These are phyloP conservation scores for Ectemnius continuus DNA, from an alignment of 2,888 invertebrate species.

Conservation along the genomic window DNA sequence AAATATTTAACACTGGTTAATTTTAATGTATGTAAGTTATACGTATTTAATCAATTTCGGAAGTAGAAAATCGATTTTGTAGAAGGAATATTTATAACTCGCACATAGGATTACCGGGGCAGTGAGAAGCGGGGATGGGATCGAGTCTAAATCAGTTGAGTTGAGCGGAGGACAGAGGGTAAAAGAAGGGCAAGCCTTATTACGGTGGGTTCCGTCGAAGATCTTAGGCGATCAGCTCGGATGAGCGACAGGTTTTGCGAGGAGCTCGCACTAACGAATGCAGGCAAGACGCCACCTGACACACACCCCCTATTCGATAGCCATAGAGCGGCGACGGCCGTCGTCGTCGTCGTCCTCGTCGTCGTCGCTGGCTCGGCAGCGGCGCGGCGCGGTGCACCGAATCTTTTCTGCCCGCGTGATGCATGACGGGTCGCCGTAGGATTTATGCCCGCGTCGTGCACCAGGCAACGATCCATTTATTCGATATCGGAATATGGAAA, in stretches of 20 bases:
- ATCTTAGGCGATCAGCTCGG: neutral
- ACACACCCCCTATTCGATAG: slow-evolving; percentile 46
- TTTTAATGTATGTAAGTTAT: too few relatives aligned
- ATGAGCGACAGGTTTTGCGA: slow-evolving; percentile 30
- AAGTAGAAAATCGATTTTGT: too few relatives aligned
- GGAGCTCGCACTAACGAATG: slow-evolving; percentile 38
- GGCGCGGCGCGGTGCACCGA: slow-evolving; percentile 6
- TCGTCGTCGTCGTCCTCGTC: neutral
- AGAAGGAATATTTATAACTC: too few relatives aligned
- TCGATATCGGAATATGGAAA: slow-evolving; percentile 74
- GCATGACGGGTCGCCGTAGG: slow-evolving; percentile 67
- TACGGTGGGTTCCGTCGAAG: neutral
- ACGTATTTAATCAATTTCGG: too few relatives aligned
- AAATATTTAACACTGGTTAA: too few relatives aligned
- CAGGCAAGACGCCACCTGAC: slow-evolving; percentile 39
- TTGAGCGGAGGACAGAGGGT: neutral
- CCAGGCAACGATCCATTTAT: slow-evolving; percentile 71
- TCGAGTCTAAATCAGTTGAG: too few relatives aligned
- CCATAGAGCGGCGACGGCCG: slow-evolving; percentile 27
- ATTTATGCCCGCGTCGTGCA: slow-evolving; percentile 71
- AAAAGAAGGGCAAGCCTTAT: neutral
- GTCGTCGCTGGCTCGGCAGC: slow-evolving; percentile 6
- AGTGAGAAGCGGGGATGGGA: too few relatives aligned
- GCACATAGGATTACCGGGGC: too few relatives aligned
- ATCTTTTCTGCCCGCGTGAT: slow-evolving; percentile 61